Percentiles rank a stretch among this genome's conserved stretches.
Evolutionary conservation across 2,888 invertebrate species (phyloP).

Genomic region (Callinectes sapidus): DNA sequence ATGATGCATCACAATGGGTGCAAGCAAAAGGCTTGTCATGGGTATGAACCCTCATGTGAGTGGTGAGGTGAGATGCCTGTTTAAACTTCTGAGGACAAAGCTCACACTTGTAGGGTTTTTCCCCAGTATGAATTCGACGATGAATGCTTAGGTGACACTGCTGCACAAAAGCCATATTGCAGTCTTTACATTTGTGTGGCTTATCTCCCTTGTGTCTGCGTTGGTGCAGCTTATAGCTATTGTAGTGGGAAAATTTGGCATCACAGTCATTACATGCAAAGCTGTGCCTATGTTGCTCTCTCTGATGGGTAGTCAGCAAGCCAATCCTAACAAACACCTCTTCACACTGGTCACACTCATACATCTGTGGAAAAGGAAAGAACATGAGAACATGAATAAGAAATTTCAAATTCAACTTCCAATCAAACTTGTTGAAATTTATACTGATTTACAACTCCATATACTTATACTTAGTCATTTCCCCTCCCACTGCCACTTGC

Average conservation of each 20-base stretch:
- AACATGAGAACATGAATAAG: background rate
- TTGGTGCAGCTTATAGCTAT: slow-evolving; percentile 58
- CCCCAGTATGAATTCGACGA: slow-evolving; percentile 70
- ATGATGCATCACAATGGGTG: slow-evolving; percentile 60
- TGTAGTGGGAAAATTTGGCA: slow-evolving; percentile 58
- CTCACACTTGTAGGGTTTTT: slow-evolving; percentile 71
- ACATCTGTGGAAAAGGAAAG: slow-evolving; percentile 48
- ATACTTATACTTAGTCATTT: background rate
- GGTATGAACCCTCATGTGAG: slow-evolving; percentile 60
- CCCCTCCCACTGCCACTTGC: too few species aligned
- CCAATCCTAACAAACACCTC: slow-evolving; percentile 57
- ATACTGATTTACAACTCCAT: background rate
- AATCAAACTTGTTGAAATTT: background rate
- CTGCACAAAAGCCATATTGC: slow-evolving; percentile 68
- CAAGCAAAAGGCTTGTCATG: slow-evolving; percentile 67
- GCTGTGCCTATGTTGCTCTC: slow-evolving; percentile 62
- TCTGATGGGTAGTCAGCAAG: slow-evolving; percentile 52
- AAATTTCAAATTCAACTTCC: background rate
- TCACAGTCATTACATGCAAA: slow-evolving; percentile 62
- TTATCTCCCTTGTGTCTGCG: slow-evolving; percentile 69
- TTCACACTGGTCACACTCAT: slow-evolving; percentile 67
- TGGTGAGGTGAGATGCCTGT: slow-evolving; percentile 70
- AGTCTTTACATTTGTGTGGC: slow-evolving; percentile 66
- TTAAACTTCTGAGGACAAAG: slow-evolving; percentile 68
- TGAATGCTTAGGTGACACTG: slow-evolving; percentile 69